Conservation (phyloP, 2,888 invertebrate species). For the Nomada ferruginata region DNA sequence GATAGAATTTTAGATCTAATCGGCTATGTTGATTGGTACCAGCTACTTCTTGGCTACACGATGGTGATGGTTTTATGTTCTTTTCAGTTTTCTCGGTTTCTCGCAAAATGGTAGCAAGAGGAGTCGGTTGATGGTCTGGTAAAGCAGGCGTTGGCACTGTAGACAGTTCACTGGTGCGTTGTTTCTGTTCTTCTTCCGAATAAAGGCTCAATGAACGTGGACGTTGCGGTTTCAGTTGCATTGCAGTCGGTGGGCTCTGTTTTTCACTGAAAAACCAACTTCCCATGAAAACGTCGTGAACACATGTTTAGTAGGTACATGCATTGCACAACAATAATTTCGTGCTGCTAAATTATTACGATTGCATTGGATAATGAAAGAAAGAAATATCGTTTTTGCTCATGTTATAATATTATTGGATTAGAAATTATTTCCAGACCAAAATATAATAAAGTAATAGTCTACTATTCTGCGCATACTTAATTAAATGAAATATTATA, state of each 20-base stretch:
- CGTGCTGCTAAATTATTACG: neutral
- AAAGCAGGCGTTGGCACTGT: conserved; percentile 75
- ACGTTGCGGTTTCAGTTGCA: conserved; percentile 75
- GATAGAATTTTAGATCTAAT: conserved; percentile 91
- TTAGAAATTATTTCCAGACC: neutral
- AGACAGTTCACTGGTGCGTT: conserved; percentile 71
- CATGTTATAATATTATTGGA: neutral
- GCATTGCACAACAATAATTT: conserved; percentile 23
- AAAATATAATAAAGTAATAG: neutral
- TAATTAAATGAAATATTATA: neutral
- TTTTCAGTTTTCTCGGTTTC: conserved; percentile 66
- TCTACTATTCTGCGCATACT: neutral
- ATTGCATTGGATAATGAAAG: no score
- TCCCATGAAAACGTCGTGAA: conserved; percentile 46
- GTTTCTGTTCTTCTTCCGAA: conserved; percentile 78
- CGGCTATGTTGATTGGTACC: conserved; percentile 85
- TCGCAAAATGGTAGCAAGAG: conserved; percentile 64
- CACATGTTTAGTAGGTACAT: conserved; percentile 24
- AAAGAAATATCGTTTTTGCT: neutral
- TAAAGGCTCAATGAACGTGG: conserved; percentile 80
- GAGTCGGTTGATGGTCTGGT: conserved; percentile 68
- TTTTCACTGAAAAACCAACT: conserved; percentile 75
- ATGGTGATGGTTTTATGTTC: conserved; percentile 73
- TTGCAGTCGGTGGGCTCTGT: conserved; percentile 39
- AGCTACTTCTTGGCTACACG: conserved; percentile 78